phyloP scores from a whole-genome alignment of 2,113 vertebrate species.

The Stegastes partitus region DNA sequence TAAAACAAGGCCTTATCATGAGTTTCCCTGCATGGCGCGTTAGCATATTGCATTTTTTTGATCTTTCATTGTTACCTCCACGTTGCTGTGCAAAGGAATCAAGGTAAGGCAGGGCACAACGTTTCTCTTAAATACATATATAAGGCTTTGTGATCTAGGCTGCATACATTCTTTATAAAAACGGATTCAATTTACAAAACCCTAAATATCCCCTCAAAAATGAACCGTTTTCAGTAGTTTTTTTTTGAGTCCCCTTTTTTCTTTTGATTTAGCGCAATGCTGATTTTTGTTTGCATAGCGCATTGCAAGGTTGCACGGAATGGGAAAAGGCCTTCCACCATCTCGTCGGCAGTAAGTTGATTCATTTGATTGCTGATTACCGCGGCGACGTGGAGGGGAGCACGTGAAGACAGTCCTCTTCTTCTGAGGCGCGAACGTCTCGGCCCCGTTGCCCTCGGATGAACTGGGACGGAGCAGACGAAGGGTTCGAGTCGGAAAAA shows the following conservation, averaged over 20 bases:
- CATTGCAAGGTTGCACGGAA: constrained; percentile 55
- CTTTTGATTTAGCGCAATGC: constrained; percentile 61
- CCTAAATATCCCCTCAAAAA: constrained; percentile 66
- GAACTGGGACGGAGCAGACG: constrained; percentile 34
- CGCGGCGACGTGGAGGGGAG: constrained; percentile 49
- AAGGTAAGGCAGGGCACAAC: constrained; percentile 71
- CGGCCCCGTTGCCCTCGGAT: constrained; percentile 42
- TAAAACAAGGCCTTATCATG: constrained; percentile 64
- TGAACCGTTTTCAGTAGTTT: constrained; percentile 81
- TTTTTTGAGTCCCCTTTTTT: constrained; percentile 55
- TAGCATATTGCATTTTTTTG: constrained; percentile 65
- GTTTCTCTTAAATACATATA: constrained; percentile 58
- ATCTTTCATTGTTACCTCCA: constrained; percentile 55
- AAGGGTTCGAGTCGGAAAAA: constrained; percentile 36
- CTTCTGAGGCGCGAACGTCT: constrained; percentile 48
- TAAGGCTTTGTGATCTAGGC: constrained; percentile 81
- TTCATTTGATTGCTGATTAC: constrained; percentile 71
- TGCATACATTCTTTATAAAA: constrained; percentile 81
- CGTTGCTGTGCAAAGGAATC: constrained; percentile 78
- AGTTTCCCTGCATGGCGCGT: constrained; percentile 66
- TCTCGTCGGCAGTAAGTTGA: constrained; percentile 61
- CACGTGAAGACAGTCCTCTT: constrained; percentile 46
- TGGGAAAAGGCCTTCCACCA: constrained; percentile 52
- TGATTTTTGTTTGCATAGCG: constrained; percentile 73
- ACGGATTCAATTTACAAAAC: constrained; percentile 65